These are phyloP conservation scores for Eublepharis macularius DNA, from an alignment of 2,113 vertebrate genomes.

Conservation along the genomic window DNA sequence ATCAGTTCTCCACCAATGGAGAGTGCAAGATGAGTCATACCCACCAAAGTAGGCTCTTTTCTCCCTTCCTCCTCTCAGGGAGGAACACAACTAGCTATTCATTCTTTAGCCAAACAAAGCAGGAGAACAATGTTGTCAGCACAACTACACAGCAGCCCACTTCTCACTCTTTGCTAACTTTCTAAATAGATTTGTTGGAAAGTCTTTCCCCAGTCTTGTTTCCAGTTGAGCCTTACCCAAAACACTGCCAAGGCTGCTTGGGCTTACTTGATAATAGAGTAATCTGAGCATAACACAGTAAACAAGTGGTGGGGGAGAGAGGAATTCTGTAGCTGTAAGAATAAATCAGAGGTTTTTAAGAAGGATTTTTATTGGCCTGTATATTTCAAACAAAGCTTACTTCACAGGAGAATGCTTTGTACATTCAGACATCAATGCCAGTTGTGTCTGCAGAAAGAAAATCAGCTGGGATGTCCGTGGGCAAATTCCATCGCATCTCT, in stretches of 20 bases:
- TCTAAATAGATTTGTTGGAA: not conserved
- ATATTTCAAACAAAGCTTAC: not conserved
- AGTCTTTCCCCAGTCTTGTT: not conserved
- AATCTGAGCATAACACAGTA: constrained; percentile 61
- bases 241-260: constrained; percentile 23
- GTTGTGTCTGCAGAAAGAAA: not conserved
- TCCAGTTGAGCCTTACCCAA: constrained; percentile 54
- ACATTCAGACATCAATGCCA: not conserved
- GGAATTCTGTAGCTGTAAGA: not conserved
- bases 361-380: not conserved
- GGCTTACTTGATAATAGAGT: constrained; percentile 68
- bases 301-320: constrained; percentile 31
- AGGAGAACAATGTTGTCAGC: constrained; percentile 69
- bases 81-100: constrained; percentile 64
- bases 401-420: not conserved
- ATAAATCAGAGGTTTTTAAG: not conserved
- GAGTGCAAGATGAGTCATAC: constrained; percentile 5
- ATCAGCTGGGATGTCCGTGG: not conserved
- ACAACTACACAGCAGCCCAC: constrained; percentile 71
- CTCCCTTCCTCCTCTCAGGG: not conserved
- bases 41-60: not conserved
- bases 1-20: not conserved
- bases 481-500: constrained; percentile 18
- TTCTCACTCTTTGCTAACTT: constrained; percentile 70
- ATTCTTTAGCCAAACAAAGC: constrained; percentile 67